A percentile compares a stretch with the other conserved stretches of the same genome.
These are phyloP conservation scores for Cyaniris semiargus DNA, from an alignment of 2,888 invertebrate species.

Conservation along the genomic window DNA sequence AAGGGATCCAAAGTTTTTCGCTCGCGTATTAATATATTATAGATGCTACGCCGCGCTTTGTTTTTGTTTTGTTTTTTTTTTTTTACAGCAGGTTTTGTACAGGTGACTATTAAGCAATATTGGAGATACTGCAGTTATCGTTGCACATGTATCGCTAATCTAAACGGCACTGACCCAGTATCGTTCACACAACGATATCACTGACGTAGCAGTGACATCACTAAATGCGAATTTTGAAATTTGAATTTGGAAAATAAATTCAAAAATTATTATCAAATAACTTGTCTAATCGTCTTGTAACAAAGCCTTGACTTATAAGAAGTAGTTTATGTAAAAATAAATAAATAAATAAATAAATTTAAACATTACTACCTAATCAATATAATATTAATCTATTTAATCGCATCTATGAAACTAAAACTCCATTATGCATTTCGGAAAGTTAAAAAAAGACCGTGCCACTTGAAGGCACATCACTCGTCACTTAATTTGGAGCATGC, in stretches of 20 bases:
- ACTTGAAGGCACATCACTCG: conserved; percentile 40
- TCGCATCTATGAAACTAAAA: neutral
- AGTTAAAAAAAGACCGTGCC: conserved; percentile 31
- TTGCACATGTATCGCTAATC: conserved; percentile 31
- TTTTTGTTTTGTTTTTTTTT: neutral
- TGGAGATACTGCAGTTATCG: neutral
- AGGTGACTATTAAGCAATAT: conserved; percentile 24
- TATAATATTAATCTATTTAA: neutral
- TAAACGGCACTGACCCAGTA: conserved; percentile 55
- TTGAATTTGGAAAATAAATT: conserved; percentile 7
- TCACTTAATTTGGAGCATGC: conserved; percentile 51
- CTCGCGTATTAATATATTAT: no score
- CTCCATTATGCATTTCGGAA: neutral
- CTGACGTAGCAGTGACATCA: conserved; percentile 46
- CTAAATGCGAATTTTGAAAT: conserved; percentile 32
- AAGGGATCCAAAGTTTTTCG: no score
- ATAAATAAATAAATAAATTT: neutral
- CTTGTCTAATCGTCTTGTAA: neutral
- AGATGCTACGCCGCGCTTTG: no score
- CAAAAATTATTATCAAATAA: neutral
- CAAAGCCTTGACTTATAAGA: neutral
- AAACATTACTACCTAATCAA: no score
- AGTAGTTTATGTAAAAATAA: neutral
- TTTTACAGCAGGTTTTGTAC: neutral
- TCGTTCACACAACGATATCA: conserved; percentile 49